A percentile compares a stretch with the other conserved stretches of the same genome.
phyloP scores from a whole-genome alignment of 2,888 invertebrate genomes.

The Ormia ochracea region DNA sequence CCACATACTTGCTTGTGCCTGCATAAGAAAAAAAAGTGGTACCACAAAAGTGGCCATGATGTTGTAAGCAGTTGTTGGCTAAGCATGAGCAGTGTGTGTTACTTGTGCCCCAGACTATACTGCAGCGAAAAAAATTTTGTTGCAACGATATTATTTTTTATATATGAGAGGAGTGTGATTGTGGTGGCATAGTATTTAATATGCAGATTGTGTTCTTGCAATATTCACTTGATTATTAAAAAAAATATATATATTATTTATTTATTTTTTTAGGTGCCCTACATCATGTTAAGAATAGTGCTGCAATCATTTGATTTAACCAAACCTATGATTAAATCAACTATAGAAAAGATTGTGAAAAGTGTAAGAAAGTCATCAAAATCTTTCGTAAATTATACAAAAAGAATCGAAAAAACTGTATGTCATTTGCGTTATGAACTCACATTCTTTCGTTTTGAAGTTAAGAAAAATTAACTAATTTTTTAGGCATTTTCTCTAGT shows the following conservation, averaged over 20 bases:
- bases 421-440: too few species aligned
- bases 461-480: too few species aligned
- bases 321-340: too few species aligned
- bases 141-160: not conserved
- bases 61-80: conserved; percentile 20
- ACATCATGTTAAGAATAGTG: not conserved
- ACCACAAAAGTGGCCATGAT: not conserved
- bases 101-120: not conserved
- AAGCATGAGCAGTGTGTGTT: conserved; percentile 12
- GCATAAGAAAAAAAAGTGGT: not conserved
- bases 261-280: not conserved
- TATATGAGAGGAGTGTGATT: not conserved
- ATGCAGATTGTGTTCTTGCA: conserved; percentile 50
- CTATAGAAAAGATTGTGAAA: too few species aligned
- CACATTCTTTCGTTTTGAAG: too few species aligned
- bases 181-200: conserved; percentile 29
- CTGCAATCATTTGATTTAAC: too few species aligned
- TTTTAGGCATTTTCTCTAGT: too few species aligned
- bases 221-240: conserved; percentile 36
- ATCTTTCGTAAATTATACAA: too few species aligned
- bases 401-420: too few species aligned
- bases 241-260: not conserved
- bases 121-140: conserved; percentile 31
- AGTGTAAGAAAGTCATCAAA: too few species aligned
- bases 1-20: not conserved